These are phyloP conservation scores for Scelioninae gen. 1 DNA, from an alignment of 2,888 invertebrate genomes.

Conservation along the genomic window DNA sequence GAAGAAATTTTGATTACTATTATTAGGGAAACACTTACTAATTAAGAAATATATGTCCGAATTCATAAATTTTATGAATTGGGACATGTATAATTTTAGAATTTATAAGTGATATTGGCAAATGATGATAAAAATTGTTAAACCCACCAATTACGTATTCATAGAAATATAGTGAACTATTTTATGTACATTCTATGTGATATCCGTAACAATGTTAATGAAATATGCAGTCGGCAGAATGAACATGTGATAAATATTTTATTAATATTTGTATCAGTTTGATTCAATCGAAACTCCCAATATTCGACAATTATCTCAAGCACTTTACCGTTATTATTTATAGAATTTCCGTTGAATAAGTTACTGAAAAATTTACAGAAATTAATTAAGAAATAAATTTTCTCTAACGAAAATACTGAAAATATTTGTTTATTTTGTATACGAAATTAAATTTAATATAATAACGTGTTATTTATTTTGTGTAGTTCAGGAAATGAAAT, in stretches of 20 bases:
- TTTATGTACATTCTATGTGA: slow-evolving; percentile 3
- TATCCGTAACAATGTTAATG: slow-evolving; percentile 18
- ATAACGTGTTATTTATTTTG: too few species aligned
- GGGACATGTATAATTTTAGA: too few species aligned
- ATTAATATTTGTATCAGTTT: slow-evolving; percentile 28
- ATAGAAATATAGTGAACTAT: background rate
- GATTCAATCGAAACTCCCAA: background rate
- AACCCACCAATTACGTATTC: slow-evolving; percentile 2
- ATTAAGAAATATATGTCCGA: too few species aligned
- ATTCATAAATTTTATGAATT: too few species aligned
- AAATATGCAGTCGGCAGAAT: slow-evolving; percentile 4
- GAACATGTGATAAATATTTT: slow-evolving; percentile 27
- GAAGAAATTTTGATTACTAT: too few species aligned
- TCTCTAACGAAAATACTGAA: too few species aligned
- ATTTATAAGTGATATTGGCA: background rate
- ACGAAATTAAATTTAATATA: too few species aligned
- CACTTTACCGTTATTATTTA: slow-evolving; percentile 7
- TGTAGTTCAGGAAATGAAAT: too few species aligned
- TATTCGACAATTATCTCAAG: slow-evolving; percentile 15
- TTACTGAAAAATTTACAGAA: too few species aligned
- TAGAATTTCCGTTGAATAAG: background rate
- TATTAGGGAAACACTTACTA: too few species aligned
- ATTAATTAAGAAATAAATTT: too few species aligned
- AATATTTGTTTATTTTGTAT: too few species aligned
- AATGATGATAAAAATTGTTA: background rate